Evolutionary conservation across 2,113 vertebrate genomes (phyloP).

Genomic region (Pygoscelis antarcticus): DNA sequence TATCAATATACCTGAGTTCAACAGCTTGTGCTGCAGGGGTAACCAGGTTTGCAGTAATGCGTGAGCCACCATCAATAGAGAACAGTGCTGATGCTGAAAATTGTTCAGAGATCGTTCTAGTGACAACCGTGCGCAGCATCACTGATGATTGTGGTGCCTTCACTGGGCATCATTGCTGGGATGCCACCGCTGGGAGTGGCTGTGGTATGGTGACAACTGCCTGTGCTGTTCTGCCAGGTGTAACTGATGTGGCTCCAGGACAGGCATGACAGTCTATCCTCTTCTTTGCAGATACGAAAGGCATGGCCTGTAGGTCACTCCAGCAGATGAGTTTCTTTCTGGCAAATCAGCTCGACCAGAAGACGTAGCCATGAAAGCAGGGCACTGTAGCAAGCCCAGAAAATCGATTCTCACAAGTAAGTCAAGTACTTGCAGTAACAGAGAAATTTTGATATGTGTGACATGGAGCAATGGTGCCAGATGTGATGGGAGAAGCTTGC

Average conservation of each 20-base stretch:
- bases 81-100: background rate
- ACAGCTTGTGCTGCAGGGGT: background rate
- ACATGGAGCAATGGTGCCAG: background rate
- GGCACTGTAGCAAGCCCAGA: background rate
- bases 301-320: background rate
- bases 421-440: background rate
- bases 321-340: background rate
- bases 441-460: background rate
- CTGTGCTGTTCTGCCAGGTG: background rate
- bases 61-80: background rate
- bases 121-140: background rate
- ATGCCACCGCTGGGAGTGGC: background rate
- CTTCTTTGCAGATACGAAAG: background rate
- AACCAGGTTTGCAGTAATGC: background rate
- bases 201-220: background rate
- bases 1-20: fast-evolving
- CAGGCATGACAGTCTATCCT: background rate
- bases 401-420: background rate
- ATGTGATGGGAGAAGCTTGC: background rate
- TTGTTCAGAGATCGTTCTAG: background rate
- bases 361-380: background rate
- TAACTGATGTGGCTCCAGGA: background rate
- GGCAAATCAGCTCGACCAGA: background rate
- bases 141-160: background rate
- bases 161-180: background rate